Evolutionary conservation across 2,113 vertebrate species (phyloP), one percentile per base, ranked within the genome.

Genomic region (Seriola dumerili): DNA sequence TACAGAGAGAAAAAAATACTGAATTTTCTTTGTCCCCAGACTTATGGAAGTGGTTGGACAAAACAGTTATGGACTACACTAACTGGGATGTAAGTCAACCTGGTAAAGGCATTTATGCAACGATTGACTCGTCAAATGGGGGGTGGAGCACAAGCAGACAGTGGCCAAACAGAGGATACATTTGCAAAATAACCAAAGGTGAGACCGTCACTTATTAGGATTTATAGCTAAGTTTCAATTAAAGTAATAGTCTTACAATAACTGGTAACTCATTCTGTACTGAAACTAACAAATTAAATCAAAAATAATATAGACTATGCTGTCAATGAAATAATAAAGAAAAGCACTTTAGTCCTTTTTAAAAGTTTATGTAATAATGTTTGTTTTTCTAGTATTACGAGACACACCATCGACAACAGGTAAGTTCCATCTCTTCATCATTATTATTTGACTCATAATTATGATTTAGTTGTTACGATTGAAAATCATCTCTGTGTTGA

Each of bases 131-230:
- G 4, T 50, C 69, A 44, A 88, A 93, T 65, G 95, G 96, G 21
- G 83, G 17, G 66, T 98, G 97, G 97, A 92, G 25, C 25, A 94
- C 95, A 69, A 44, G 88, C 40, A 85, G 85, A 1, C 84, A 81
- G 21, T 91, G 88, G 78, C 52, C 84, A 8, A 72, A 84, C 25
- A 93, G 79, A 88, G 88, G 92, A 6, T 97, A 95, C 73, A 92
- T 98, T 81, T 98, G 97, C 91, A 97, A 98, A 96, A 95, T 89
- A 52, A 57, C 87, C 63, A 98, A 98, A 96, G 89, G 97, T 97
- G 94, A 95, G 95, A 92, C 48, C 32, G 65, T 38, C 44, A 83
- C 34, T 17, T 48, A 38, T 38, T 46, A 32, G 11, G 1, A 61
- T 6, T 61, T 1, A 58, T 6, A 9, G 14, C 1, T 12, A 25